These are phyloP conservation scores for Alligator sinensis DNA, from an alignment of 2,113 vertebrate genomes.

Conservation along the genomic window DNA sequence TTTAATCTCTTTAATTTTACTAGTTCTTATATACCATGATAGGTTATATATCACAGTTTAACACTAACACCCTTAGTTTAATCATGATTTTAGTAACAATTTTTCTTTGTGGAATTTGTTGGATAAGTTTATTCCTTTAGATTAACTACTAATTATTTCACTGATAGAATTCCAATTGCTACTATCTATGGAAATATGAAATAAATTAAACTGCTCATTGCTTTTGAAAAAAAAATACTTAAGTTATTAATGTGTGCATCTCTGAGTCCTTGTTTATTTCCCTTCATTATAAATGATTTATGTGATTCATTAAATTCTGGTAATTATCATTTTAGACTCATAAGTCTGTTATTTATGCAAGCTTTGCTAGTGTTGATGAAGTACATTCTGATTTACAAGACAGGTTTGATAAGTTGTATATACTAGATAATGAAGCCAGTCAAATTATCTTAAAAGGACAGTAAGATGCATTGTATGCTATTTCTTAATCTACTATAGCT, in stretches of 20 bases:
- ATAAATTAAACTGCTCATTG: constrained; percentile 76
- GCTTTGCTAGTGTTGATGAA: constrained; percentile 67
- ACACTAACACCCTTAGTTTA: constrained; percentile 50
- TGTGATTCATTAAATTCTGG: constrained; percentile 80
- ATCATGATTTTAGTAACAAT: constrained; percentile 62
- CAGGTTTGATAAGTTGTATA: constrained; percentile 53
- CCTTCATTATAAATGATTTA: constrained; percentile 83
- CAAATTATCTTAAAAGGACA: constrained; percentile 58
- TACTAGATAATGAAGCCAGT: constrained; percentile 59
- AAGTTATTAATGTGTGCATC: constrained; percentile 77
- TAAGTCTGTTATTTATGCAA: constrained; percentile 70
- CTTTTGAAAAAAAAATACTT: constrained; percentile 59
- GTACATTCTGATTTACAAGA: constrained; percentile 42
- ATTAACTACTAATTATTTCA: constrained; percentile 79
- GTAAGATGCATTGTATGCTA: constrained; percentile 25
- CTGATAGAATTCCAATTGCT: constrained; percentile 64
- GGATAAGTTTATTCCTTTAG: constrained; percentile 68
- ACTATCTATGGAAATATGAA: constrained; percentile 60
- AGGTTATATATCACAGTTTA: constrained; percentile 21
- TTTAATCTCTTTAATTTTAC: background rate
- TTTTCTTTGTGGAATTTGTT: constrained; percentile 63
- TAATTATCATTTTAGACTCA: constrained; percentile 81
- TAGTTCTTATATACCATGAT: background rate
- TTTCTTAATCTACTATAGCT: background rate
- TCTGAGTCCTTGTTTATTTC: constrained; percentile 74